These are phyloP conservation scores for Liasis olivaceus DNA, from an alignment of 2,797 vertebrate species.

Conservation along the genomic window DNA sequence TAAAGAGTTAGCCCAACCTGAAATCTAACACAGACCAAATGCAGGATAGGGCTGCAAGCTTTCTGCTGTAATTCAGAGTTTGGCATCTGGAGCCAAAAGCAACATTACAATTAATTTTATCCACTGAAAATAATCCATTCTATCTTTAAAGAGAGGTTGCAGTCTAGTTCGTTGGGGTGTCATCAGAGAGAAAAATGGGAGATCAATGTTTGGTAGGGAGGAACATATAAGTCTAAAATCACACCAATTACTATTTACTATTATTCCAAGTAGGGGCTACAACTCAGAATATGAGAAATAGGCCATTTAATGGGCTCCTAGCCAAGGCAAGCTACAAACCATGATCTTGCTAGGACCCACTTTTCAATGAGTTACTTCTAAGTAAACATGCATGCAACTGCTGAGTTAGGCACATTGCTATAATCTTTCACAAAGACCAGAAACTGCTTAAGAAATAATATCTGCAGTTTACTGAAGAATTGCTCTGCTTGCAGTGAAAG, in stretches of 20 bases:
- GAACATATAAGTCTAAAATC: neutral
- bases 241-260: no score
- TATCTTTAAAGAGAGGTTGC: neutral
- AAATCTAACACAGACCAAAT: neutral
- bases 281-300: neutral
- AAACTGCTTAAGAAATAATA: constrained; percentile 19
- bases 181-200: no score
- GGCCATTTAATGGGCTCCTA: no score
- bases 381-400: neutral
- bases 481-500: constrained; percentile 45
- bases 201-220: no score
- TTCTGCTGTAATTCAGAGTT: neutral
- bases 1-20: neutral
- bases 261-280: no score
- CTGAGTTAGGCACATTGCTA: neutral
- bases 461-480: constrained; percentile 61
- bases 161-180: neutral
- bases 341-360: no score
- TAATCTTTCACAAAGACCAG: neutral
- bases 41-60: neutral
- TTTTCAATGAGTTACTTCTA: neutral
- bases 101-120: neutral
- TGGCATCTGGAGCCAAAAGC: neutral
- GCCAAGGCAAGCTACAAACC: no score
- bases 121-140: neutral